Percentiles rank a stretch among this genome's conserved stretches.
Evolutionary conservation across 2,113 vertebrate genomes (phyloP).

Genomic region (Rutilus rutilus): DNA sequence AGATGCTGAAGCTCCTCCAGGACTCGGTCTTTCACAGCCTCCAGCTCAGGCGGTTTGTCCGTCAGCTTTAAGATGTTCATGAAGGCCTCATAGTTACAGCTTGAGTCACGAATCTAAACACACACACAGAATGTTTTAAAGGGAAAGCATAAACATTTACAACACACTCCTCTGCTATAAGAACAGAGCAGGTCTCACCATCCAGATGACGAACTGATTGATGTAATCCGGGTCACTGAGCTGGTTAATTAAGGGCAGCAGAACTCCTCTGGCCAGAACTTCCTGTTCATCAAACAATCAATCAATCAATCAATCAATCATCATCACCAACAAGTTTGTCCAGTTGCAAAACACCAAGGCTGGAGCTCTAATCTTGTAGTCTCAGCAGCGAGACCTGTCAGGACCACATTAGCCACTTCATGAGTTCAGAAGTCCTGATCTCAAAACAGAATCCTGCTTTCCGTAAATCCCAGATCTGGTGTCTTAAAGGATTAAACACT

Average conservation of each 20-base stretch:
- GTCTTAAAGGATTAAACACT: not conserved
- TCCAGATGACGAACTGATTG: conserved; percentile 99
- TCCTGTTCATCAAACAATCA: conserved; percentile 77
- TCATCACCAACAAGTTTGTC: not conserved
- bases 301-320: not conserved
- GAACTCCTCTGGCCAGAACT: conserved; percentile 94
- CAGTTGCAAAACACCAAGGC: not conserved
- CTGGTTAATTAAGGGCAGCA: conserved; percentile 97
- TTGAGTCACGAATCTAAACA: conserved; percentile 91
- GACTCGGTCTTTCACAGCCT: conserved; percentile 96
- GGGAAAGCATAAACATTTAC: not conserved
- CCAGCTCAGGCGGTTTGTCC: conserved; percentile 90
- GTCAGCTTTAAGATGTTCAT: conserved; percentile 99
- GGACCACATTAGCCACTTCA: not conserved
- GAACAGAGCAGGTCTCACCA: conserved; percentile 80
- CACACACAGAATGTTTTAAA: not conserved
- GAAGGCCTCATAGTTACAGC: conserved; percentile 99
- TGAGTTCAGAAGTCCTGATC: not conserved
- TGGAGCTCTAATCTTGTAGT: no score
- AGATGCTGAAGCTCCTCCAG: conserved; percentile 96
- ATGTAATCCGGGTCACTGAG: conserved; percentile 99
- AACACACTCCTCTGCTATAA: not conserved
- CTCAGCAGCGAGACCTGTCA: not conserved
- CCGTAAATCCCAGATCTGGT: not conserved
- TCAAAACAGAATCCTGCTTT: not conserved